phyloP scores from a whole-genome alignment of 2,113 vertebrate genomes.

The Sus scrofa region DNA sequence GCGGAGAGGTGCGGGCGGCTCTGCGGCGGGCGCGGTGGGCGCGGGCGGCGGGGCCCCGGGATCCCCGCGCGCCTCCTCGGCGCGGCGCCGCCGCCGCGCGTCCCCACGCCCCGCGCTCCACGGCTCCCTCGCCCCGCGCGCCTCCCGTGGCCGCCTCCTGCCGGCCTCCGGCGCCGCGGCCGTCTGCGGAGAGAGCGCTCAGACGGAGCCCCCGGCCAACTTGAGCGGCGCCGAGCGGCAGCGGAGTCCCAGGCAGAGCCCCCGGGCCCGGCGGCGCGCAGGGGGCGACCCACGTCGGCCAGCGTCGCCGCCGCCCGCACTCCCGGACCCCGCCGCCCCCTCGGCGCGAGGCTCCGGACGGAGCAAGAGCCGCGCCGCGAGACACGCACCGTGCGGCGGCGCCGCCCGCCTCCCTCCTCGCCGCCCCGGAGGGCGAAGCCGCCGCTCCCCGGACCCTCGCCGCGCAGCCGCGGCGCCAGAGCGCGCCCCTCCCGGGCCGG shows the following conservation, averaged over 20 bases:
- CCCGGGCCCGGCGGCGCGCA: not conserved
- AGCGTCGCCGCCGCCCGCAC: not conserved
- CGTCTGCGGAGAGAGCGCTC: conserved; percentile 75
- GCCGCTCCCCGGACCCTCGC: not conserved
- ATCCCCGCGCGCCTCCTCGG: conserved; percentile 80
- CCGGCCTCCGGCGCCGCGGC: conserved; percentile 51
- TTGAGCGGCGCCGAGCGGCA: not conserved
- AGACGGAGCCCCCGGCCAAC: conserved; percentile 76
- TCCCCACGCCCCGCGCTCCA: conserved; percentile 70
- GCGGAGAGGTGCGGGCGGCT: conserved; percentile 62
- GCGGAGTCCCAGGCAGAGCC: not conserved
- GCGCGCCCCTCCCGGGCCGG: not conserved
- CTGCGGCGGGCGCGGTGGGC: conserved; percentile 81
- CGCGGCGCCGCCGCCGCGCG: conserved; percentile 75
- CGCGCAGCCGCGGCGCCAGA: not conserved
- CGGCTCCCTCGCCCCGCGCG: conserved; percentile 73
- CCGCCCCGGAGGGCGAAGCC: conserved; percentile 57
- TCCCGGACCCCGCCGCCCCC: not conserved
- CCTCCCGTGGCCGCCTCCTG: conserved; percentile 67
- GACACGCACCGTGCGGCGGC: conserved; percentile 50
- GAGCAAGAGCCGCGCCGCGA: conserved; percentile 27
- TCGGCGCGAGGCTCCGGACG: conserved; percentile 14
- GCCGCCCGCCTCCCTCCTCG: conserved; percentile 25
- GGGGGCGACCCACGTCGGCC: not conserved
- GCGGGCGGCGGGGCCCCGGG: conserved; percentile 79